Base-by-base conservation (phyloP, 2,888 invertebrate species). In the Alloplasta piceator region DNA sequence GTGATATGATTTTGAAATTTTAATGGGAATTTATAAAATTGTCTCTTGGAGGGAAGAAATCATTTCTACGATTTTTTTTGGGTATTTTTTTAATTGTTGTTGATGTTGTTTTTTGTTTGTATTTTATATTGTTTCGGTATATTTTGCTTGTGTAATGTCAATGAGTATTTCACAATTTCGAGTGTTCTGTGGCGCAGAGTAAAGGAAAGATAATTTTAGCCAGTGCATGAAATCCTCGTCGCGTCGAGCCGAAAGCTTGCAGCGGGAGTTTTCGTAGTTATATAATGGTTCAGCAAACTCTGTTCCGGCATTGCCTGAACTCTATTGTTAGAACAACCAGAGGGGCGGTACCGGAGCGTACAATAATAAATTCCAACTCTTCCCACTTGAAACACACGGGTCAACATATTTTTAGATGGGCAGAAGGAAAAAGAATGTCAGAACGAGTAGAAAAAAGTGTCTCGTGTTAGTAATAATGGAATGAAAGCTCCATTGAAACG, bases 321-420 rank as follows among this genome's bases (percentile, higher is more conserved):
- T 82, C 87, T 87, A 87, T 87, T 87, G 87, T 87, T 87, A 87
- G 87, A 84, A 80, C 68, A 12, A 48, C 67, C 56, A 60, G 81
- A 56, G 77, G 77, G 66, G 76, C 64, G 79, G 72, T 70, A 77
- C 60, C 86, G 82, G 67, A 79, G 87, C 86, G 87, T 87, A 85
- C 90, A 90, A 91, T 91, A 91, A 91, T 91, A 91, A 90, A 90
- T 90, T 86, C 85, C 87, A 88, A 89, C 88, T 87, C 86, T 86
- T 87, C 89, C 89, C 88, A 87, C 88, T 87, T 83, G 89, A 90
- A 90, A 88, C 88, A 26, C 26, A 84, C 91, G 86, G 91, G 90
- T 91, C 91, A 90, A 87, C 82, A 85, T 91, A 91, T 91, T 90
- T 90, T 90, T 91, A 90, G 91, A 85, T 63, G 36, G 73, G 67